Conservation (phyloP, 2,888 invertebrate species). For the Tenthredo notha region DNA sequence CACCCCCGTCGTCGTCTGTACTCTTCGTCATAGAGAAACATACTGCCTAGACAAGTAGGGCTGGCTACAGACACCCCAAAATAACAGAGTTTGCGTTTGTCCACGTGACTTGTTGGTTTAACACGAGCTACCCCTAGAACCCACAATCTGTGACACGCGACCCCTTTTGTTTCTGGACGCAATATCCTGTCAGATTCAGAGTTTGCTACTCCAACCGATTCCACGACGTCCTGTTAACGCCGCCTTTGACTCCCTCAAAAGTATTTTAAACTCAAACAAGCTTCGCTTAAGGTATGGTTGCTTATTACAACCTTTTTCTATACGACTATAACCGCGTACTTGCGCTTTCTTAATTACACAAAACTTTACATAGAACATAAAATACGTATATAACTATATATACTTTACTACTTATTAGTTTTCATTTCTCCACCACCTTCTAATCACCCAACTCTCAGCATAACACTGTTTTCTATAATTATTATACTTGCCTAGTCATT, state of each 20-base stretch:
- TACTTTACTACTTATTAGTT: constrained; percentile 3
- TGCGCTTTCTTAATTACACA: constrained; percentile 16
- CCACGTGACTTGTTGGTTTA: constrained; percentile 56
- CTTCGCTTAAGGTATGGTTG: background rate
- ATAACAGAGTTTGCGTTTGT: constrained; percentile 54
- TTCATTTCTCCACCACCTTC: constrained; percentile 6
- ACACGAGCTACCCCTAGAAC: constrained; percentile 41
- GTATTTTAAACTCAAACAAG: constrained; percentile 17
- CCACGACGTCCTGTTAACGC: background rate
- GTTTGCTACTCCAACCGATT: constrained; percentile 2
- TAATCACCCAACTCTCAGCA: background rate
- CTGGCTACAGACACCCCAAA: constrained; percentile 35
- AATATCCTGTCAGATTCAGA: constrained; percentile 56
- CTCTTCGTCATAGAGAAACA: constrained; percentile 18
- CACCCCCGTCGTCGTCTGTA: background rate
- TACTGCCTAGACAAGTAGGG: constrained; percentile 47
- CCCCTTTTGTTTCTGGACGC: constrained; percentile 54
- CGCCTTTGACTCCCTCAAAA: background rate
- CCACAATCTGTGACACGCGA: constrained; percentile 55
- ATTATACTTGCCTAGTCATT: constrained; percentile 1
- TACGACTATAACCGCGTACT: background rate
- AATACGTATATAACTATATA: no score
- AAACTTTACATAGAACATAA: background rate
- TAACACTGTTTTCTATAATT: background rate
- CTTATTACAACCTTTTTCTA: background rate